These are phyloP conservation scores for Cyprinodon tularosa DNA, from an alignment of 2,113 vertebrate species.

Conservation along the genomic window DNA sequence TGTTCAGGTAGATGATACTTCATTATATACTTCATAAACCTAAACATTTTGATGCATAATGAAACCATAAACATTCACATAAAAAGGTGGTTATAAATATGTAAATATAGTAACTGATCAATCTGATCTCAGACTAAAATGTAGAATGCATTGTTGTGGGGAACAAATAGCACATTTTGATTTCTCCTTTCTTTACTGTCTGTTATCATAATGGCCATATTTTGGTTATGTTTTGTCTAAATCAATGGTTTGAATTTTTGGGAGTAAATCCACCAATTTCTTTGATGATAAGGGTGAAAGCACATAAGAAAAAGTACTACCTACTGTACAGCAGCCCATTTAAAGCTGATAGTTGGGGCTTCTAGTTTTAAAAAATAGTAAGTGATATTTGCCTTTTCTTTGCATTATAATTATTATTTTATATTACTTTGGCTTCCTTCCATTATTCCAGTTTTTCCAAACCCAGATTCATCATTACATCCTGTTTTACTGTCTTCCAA, in stretches of 20 bases:
- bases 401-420: neutral
- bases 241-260: neutral
- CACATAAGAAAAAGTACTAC: neutral
- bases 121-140: too few relatives aligned
- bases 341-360: neutral
- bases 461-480: slow-evolving; percentile 20
- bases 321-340: too few relatives aligned
- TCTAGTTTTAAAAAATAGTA: neutral
- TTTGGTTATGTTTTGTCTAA: neutral
- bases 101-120: too few relatives aligned
- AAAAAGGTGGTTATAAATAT: too few relatives aligned
- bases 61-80: too few relatives aligned
- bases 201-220: too few relatives aligned
- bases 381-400: neutral
- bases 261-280: neutral
- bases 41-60: too few relatives aligned
- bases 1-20: too few relatives aligned
- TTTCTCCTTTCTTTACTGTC: too few relatives aligned
- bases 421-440: neutral
- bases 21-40: too few relatives aligned
- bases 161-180: too few relatives aligned
- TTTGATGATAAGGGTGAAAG: neutral
- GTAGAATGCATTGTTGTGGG: too few relatives aligned
- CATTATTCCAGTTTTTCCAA: neutral
- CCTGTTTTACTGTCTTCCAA: slow-evolving; percentile 4